Evolutionary conservation across 2,888 invertebrate genomes (phyloP).

Genomic region (Diarsia mendica): DNA sequence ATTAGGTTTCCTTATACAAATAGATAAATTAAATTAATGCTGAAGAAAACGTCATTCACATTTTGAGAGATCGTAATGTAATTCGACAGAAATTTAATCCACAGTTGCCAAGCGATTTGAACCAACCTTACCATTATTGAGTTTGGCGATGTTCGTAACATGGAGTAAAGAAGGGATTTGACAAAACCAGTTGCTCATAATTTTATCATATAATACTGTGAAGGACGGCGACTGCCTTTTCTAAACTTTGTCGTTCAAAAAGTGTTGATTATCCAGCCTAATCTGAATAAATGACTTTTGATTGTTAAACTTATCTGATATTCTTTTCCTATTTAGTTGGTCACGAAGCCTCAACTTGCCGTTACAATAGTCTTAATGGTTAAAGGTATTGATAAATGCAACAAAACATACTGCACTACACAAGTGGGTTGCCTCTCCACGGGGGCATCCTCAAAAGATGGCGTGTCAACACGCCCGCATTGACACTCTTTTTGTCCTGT

Average conservation of each 20-base stretch:
- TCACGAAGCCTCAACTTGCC: not conserved
- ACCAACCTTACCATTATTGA: slow-evolving; percentile 10
- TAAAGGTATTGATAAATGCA: too few relatives aligned
- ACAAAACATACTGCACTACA: too few relatives aligned
- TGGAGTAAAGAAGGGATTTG: not conserved
- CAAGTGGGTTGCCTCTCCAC: too few relatives aligned
- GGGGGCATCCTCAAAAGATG: too few relatives aligned
- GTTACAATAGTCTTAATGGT: not conserved
- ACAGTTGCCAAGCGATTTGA: slow-evolving; percentile 25
- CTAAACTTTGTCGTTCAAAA: not conserved
- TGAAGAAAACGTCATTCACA: too few relatives aligned
- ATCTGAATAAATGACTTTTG: too few relatives aligned
- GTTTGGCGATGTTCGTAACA: slow-evolving; percentile 11
- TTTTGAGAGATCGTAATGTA: not conserved
- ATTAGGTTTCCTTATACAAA: too few relatives aligned
- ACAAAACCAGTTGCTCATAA: not conserved
- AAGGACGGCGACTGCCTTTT: not conserved
- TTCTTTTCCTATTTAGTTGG: not conserved
- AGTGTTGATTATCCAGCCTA: too few relatives aligned
- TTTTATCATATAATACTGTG: not conserved
- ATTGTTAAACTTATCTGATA: not conserved
- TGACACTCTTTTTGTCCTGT: too few relatives aligned
- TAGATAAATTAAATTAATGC: too few relatives aligned
- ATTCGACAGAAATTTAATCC: slow-evolving; percentile 13
- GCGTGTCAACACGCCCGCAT: too few relatives aligned